phyloP scores from a whole-genome alignment of 2,113 vertebrate species.

The Zosterops pallidus region DNA sequence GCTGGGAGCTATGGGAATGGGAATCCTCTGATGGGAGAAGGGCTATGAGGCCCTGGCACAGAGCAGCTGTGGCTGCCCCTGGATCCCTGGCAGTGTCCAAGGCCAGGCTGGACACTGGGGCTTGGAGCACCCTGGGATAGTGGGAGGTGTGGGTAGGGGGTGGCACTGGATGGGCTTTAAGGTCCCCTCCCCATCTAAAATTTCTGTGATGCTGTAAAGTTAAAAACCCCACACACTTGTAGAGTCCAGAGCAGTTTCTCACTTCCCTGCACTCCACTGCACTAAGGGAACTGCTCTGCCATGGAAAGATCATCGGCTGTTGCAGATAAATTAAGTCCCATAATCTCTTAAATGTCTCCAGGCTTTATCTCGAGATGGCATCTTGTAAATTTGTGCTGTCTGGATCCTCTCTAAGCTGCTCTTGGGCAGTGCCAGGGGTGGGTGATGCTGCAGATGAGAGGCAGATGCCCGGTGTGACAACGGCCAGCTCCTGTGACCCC shows the following conservation, averaged over 20 bases:
- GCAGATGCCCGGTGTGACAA: not conserved
- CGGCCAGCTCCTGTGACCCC: not conserved
- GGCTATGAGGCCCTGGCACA: not conserved
- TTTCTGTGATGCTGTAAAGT: not conserved
- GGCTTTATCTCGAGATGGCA: not conserved
- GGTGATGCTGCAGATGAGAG: not conserved
- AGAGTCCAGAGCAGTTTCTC: not conserved
- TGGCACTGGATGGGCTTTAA: fast-evolving
- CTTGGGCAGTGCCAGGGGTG: not conserved
- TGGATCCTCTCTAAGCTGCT: not conserved
- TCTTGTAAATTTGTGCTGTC: not conserved
- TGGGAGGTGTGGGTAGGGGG: not conserved
- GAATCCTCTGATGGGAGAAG: not conserved
- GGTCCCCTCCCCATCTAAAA: not conserved
- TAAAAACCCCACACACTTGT: not conserved
- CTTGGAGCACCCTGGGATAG: not conserved
- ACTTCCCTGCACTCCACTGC: not conserved
- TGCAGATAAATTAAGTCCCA: not conserved
- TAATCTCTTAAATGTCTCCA: not conserved
- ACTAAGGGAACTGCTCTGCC: not conserved
- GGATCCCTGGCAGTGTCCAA: not conserved
- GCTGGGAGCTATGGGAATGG: not conserved
- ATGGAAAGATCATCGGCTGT: not conserved
- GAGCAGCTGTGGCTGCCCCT: not conserved
- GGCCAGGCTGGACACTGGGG: not conserved